Conservation (phyloP, 2,888 invertebrate genomes). For the Pachycephus smyrnensis region DNA sequence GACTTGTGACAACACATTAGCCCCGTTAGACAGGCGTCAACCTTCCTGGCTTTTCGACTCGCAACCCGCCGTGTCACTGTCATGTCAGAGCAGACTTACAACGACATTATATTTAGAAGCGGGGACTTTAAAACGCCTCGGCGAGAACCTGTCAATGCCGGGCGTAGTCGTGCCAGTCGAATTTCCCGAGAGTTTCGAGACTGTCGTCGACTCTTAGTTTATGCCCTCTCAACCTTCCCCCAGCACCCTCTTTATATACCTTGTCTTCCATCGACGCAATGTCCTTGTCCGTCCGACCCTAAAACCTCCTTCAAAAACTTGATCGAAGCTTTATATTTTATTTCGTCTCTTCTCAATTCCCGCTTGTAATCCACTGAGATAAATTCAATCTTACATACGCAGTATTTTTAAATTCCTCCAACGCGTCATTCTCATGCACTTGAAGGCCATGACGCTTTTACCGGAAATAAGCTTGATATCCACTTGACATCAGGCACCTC, state of each 20-base stretch:
- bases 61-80: slow-evolving; percentile 41
- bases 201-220: neutral
- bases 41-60: slow-evolving; percentile 31
- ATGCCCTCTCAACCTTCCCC: neutral
- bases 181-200: neutral
- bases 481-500: neutral
- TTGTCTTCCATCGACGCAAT: neutral
- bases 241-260: neutral
- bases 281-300: neutral
- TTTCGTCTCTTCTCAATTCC: neutral
- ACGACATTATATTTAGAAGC: slow-evolving; percentile 54
- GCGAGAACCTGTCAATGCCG: slow-evolving; percentile 42
- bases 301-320: neutral
- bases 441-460: neutral
- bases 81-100: slow-evolving; percentile 40
- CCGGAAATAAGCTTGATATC: neutral
- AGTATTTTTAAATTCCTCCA: neutral
- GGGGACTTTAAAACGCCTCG: slow-evolving; percentile 36
- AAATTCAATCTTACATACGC: neutral
- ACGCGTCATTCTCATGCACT: too few species aligned
- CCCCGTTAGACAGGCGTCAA: slow-evolving; percentile 44
- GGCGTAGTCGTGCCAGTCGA: neutral
- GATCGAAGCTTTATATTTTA: neutral
- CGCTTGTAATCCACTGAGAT: neutral
- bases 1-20: slow-evolving; percentile 55